Evolutionary conservation across 2,888 invertebrate genomes (phyloP).

Genomic region (Zhengitettix transpicula): DNA sequence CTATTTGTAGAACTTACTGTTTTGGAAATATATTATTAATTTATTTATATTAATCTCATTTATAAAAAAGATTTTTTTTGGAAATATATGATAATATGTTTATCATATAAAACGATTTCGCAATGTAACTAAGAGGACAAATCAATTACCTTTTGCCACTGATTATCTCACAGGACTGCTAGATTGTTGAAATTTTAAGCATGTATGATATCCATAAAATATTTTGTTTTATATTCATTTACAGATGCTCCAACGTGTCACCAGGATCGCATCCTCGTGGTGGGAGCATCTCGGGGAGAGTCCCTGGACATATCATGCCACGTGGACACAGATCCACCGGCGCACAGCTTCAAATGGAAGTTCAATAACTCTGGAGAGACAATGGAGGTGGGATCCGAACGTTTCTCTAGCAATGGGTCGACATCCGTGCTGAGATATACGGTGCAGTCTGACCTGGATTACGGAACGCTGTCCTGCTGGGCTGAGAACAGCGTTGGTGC

Average conservation of each 20-base stretch:
- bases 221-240: conserved; percentile 15
- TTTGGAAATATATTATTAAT: too few relatives aligned
- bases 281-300: conserved; percentile 78
- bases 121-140: too few relatives aligned
- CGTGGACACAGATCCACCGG: conserved; percentile 83
- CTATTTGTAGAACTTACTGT: too few relatives aligned
- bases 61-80: too few relatives aligned
- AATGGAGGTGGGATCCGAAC: conserved; percentile 60
- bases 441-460: conserved; percentile 52
- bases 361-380: conserved; percentile 88
- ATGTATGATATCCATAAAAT: background rate
- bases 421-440: conserved; percentile 36
- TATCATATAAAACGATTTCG: too few relatives aligned
- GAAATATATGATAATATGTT: too few relatives aligned
- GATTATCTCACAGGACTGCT: background rate
- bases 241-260: conserved; percentile 72
- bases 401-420: conserved; percentile 59
- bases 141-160: too few relatives aligned
- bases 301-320: conserved; percentile 73
- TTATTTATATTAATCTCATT: too few relatives aligned
- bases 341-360: conserved; percentile 81
- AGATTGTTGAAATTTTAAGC: background rate
- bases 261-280: conserved; percentile 57
- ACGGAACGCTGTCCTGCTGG: conserved; percentile 76
- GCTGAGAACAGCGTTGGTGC: conserved; percentile 70